These are phyloP conservation scores for Drosophila anceps DNA, from an alignment of 2,888 invertebrate genomes.

Conservation along the genomic window DNA sequence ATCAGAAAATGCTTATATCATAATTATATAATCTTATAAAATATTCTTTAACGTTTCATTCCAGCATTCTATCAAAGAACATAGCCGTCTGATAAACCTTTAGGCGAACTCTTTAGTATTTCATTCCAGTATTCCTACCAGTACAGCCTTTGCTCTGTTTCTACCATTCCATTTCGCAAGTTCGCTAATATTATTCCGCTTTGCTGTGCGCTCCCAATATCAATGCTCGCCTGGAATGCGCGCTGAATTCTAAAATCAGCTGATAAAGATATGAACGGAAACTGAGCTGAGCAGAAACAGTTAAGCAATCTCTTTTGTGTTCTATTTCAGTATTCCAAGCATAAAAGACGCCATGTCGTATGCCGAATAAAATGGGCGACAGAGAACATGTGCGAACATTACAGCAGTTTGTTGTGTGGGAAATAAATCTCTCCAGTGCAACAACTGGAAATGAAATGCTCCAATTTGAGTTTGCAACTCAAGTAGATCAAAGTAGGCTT, in stretches of 20 bases:
- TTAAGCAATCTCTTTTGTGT: constrained; percentile 9
- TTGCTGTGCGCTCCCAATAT: constrained; percentile 7
- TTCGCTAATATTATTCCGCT: constrained; percentile 4
- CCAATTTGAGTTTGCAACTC: not conserved
- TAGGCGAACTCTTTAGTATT: not conserved
- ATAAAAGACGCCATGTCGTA: not conserved
- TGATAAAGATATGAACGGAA: constrained; percentile 8
- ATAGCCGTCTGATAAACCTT: not conserved
- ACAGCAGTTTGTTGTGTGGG: not conserved
- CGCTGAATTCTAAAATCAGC: constrained; percentile 9
- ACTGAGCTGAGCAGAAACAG: not conserved
- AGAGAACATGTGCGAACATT: not conserved
- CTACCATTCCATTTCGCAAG: not conserved
- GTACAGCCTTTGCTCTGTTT: not conserved
- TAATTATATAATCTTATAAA: not conserved
- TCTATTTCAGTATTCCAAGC: constrained; percentile 12
- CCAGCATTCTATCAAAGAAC: not conserved
- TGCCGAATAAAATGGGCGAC: not conserved
- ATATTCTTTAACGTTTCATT: not conserved
- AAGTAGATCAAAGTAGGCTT: not conserved
- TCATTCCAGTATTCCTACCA: constrained; percentile 1
- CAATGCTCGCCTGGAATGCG: constrained; percentile 6
- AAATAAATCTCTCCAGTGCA: not conserved
- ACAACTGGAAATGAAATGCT: not conserved
- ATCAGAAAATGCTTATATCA: not conserved